Evolutionary conservation across 2,888 invertebrate species (phyloP), one percentile per base, ranked within the genome.

Genomic region (Drosophila cognata): DNA sequence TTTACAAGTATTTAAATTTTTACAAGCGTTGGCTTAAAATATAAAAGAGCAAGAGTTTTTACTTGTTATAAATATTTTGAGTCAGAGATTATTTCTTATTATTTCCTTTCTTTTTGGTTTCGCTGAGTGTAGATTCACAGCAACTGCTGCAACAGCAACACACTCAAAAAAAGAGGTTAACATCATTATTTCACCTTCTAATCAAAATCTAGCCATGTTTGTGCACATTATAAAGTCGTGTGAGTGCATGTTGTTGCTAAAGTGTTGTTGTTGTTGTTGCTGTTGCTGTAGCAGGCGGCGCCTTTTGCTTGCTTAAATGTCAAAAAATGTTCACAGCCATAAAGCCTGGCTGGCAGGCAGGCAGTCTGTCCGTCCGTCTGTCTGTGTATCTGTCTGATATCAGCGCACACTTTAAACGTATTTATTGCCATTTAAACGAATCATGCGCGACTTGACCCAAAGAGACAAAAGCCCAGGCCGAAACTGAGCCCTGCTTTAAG

Each of bases 111-210:
- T 5, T 8, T 28, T 8, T 41, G 29, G 18, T 56, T 57, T 57
- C 5, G 57, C 31, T 21, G 16, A 57, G 57, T 57, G 57, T 57
- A 43, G 57, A 57, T 57, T 31, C 43, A 66, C 71, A 65, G 70
- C 67, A 65, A 57, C 65, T 67, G 53, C 77, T 68, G 65, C 70
- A 33, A 35, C 43, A 71, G 43, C 63, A 67, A 46, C 71, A 68
- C 51, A 67, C 51, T 67, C 50, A 35, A 38, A 33, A 64, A 71
- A 75, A 79, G 89, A 84, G 89, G 90, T 89, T 89, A 90, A 89
- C 90, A 89, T 90, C 90, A 89, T 89, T 89, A 89, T 89, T 89
- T 89, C 89, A 90, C 89, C 90, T 88, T 87, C 87, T 90, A 87
- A 87, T 87, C 87, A 87, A 83, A 87, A 87, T 89, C 84, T 76